These are phyloP conservation scores for Lutraria lutraria DNA, from an alignment of 2,888 invertebrate species.

Conservation along the genomic window DNA sequence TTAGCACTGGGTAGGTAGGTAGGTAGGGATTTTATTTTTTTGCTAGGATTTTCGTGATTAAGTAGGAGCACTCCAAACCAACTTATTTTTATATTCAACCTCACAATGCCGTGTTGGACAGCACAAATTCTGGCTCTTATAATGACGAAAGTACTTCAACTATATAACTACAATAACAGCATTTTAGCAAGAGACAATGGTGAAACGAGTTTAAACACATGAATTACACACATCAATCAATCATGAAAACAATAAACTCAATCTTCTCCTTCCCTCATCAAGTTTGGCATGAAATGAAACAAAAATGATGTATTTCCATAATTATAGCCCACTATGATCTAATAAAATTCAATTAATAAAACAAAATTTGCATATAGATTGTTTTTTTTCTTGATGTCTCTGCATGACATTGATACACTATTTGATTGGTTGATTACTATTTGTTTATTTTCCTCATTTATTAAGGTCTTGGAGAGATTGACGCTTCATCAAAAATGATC, in stretches of 20 bases:
- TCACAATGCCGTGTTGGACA: too few relatives aligned
- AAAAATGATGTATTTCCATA: neutral
- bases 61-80: too few relatives aligned
- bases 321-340: neutral
- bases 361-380: conserved; percentile 21
- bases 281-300: conserved; percentile 4
- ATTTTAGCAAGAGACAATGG: too few relatives aligned
- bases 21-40: too few relatives aligned
- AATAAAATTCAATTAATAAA: conserved; percentile 12
- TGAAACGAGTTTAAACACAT: too few relatives aligned
- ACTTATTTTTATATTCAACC: too few relatives aligned
- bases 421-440: neutral
- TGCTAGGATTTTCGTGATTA: too few relatives aligned
- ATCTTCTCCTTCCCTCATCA: neutral
- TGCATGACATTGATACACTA: neutral
- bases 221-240: neutral
- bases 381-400: conserved; percentile 2
- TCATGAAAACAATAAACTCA: neutral
- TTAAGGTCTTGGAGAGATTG: neutral
- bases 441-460: neutral
- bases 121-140: too few relatives aligned
- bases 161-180: too few relatives aligned
- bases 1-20: too few relatives aligned
- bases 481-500: neutral
- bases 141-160: too few relatives aligned